Evolutionary conservation across 2,113 vertebrate species (phyloP).

Genomic region (Datnioides undecimradiatus): DNA sequence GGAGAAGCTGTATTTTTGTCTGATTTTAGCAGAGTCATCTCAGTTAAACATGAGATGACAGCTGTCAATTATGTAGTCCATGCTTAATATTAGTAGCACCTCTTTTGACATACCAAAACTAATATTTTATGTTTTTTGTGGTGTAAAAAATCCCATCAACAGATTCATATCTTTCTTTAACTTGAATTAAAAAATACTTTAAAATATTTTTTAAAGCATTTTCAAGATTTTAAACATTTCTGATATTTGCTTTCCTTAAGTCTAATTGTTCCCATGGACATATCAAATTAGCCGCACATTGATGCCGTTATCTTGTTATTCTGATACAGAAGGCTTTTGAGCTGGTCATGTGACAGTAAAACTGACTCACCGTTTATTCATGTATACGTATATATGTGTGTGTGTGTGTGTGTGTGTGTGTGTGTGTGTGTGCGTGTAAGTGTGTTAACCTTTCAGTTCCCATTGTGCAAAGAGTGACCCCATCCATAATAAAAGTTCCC

Average conservation of each 20-base stretch:
- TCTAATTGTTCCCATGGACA: not conserved
- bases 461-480: constrained; percentile 39
- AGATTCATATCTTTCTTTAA: not conserved
- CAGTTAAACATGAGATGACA: not conserved
- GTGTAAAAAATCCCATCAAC: not conserved
- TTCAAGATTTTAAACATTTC: not conserved
- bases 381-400: not conserved
- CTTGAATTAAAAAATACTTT: too few relatives aligned
- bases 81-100: not conserved
- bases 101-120: not conserved
- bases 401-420: not conserved
- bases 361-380: too few relatives aligned
- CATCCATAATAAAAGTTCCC: constrained; percentile 45
- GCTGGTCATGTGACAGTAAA: not conserved
- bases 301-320: not conserved
- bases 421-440: not conserved
- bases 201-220: too few relatives aligned
- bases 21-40: constrained; percentile 14
- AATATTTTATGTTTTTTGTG: not conserved
- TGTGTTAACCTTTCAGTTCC: constrained; percentile 52
- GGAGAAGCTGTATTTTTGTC: not conserved
- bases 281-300: not conserved
- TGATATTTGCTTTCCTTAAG: not conserved
- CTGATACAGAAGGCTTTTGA: not conserved
- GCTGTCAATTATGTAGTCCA: not conserved